Evolutionary conservation across 2,797 vertebrate species (phyloP), one percentile per base, ranked within the genome.

Genomic region (Podargus strigoides): DNA sequence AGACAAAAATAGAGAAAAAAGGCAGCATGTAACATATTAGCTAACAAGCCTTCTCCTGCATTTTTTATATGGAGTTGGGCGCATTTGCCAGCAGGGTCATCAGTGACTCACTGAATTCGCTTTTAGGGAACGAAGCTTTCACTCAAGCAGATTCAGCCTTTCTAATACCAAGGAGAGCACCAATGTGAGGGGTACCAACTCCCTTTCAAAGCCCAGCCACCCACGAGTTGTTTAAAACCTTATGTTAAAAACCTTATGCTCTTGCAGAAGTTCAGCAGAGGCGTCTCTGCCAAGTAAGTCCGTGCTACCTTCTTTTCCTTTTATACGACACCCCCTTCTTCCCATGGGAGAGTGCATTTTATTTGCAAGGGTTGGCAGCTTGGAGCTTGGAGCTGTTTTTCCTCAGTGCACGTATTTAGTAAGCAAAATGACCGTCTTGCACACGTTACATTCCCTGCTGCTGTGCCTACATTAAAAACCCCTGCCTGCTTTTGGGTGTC

Each of bases 381-480:
- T 10, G n/a, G 46, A 49, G 41, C 24, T 87, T 87, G 46, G 77
- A 47, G 64, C 58, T 27, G 6, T 12, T 86, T 72, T 67, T 28
- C 53, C 53, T 37, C 55, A 27, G 37, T 4, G 24, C 6, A 17
- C 8, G 2, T 14, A 24, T 28, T 86, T 63, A 72, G 52, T 44
- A 49, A 73, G 63, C 2, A 37, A 67, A 68, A 37, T 4, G 2
- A 60, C 42, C 1, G 0, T 24, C 47, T 41, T 60, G 27, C 37
- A 26, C 8, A 6, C 0, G 1, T 7, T 9, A 14, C 27, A 4
- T 28, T 73, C 55, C 27, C 78, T 1, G 1, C 36, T 70, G 49
- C 66, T n/a, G 9, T 14, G 21, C 50, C 53, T 55, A 3, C 0
- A 0, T 72, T 62, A 46, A 16, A 37, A 63, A 3, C 3, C 14